A percentile compares a stretch with the other conserved stretches of the same genome.
Conservation (phyloP, 1,140 invertebrate genomes). For the Adelges cooleyi region DNA sequence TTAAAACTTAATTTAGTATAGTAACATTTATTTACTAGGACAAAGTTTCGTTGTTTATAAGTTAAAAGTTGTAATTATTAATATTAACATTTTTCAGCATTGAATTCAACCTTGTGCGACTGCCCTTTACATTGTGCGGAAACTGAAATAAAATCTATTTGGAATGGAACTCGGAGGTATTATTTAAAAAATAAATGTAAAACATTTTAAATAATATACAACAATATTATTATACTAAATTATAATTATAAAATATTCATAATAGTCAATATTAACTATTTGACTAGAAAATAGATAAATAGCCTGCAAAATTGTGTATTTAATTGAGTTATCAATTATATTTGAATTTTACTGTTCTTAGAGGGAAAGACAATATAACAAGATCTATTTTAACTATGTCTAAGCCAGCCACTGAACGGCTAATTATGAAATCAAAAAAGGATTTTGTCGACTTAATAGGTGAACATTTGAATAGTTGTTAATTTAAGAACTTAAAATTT, state of each 20-base stretch:
- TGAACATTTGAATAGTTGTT: background rate
- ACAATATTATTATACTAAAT: too few species aligned
- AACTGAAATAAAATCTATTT: conserved; percentile 2
- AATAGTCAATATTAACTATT: too few species aligned
- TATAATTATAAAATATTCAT: too few species aligned
- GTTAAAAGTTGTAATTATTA: too few species aligned
- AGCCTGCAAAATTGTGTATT: too few species aligned
- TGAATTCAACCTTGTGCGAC: background rate
- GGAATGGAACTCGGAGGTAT: background rate
- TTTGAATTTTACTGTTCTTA: too few species aligned
- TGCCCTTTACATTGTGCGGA: background rate
- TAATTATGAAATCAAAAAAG: conserved; percentile 5
- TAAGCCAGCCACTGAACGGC: conserved; percentile 6
- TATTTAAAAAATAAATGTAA: background rate
- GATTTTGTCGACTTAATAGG: conserved; percentile 2
- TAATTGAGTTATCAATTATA: too few species aligned
- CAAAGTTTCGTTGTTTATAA: too few species aligned
- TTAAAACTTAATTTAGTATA: too few species aligned
- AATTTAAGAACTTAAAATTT: background rate
- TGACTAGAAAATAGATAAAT: too few species aligned
- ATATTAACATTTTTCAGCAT: background rate
- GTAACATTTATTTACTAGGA: too few species aligned
- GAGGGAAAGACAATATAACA: background rate
- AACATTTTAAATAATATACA: background rate
- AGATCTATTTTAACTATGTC: background rate